Base-by-base conservation (phyloP, 2,797 vertebrate species). In the Cyprinella venusta region DNA sequence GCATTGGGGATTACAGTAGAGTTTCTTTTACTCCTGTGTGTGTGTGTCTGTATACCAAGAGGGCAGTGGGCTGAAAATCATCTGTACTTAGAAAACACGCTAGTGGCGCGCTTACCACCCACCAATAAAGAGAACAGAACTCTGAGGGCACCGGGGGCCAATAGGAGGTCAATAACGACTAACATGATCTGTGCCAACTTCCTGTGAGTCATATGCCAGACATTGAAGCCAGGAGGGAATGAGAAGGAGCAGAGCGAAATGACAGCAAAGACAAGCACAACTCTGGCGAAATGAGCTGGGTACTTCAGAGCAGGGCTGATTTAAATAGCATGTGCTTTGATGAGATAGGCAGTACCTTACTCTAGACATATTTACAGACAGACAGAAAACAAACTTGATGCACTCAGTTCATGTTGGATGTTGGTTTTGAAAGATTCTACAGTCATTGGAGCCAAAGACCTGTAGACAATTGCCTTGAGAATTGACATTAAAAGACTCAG, bases 131-230 rank as follows among this genome's bases (percentile, higher is more conserved):
- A 86, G 81, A 78, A 64, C 33, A 52, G 77, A 86, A 85, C 87
- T 91, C 87, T n/a, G 71, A 88, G 87, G 85, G 84, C 84, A 87
- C 87, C 85, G 79, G 77, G 87, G 85, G 88, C 88, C 90, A 90
- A 94, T 92, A 89, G 85, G 79, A 86, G 87, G 87, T 86, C 86
- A 92, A 92, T 92, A 92, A 92, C 92, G 88, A 89, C 83, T 85
- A 81, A 88, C 71, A 71, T 59, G 86, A 87, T 84, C 83, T 81
- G 74, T 87, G 90, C 92, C 90, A 92, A 88, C 84, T 89, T 87
- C 86, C 85, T 91, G 85, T 86, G 88, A 92, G 86, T 90, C 89
- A 90, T 81, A 85, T 68, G 79, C 67, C 80, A 74, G 63, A 67
- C 63, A 69, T 64, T 63, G 52, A 26, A 71, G 69, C 36, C 33